Evolutionary conservation across 2,888 invertebrate species (phyloP).

Genomic region (Drosophila paranaensis): DNA sequence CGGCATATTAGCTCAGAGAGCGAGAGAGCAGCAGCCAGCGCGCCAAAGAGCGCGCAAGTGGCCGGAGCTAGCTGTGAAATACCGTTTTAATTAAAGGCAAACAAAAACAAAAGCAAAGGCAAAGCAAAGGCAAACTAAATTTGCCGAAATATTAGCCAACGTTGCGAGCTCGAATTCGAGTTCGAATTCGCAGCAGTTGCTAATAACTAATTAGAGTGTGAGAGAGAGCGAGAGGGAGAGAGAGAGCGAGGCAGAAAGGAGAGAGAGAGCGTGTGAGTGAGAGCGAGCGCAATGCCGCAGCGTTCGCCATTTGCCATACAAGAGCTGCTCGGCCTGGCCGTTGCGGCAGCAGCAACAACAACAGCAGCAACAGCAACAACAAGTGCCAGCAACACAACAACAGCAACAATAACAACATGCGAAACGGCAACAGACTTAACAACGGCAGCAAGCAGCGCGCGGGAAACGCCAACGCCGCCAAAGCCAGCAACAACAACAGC

Average conservation of each 20-base stretch:
- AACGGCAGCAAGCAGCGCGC: conserved; percentile 37
- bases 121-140: conserved; percentile 9
- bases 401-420: conserved; percentile 18
- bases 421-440: conserved; percentile 24
- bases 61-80: conserved; percentile 33
- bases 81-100: conserved; percentile 43
- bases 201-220: conserved; percentile 25
- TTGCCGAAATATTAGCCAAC: neutral
- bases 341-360: conserved; percentile 58
- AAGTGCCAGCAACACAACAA: conserved; percentile 20
- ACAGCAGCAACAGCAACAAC: conserved; percentile 25
- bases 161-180: conserved; percentile 11
- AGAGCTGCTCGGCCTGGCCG: conserved; percentile 84
- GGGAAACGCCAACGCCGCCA: conserved; percentile 36
- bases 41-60: conserved; percentile 22
- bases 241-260: neutral
- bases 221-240: too few relatives aligned
- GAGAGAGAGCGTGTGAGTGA: neutral
- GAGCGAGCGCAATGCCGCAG: conserved; percentile 81
- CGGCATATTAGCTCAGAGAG: conserved; percentile 54
- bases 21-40: conserved; percentile 18
- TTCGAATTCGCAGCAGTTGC: conserved; percentile 14
- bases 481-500: conserved; percentile 20
- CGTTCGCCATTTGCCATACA: conserved; percentile 85
- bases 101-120: conserved; percentile 19